Evolutionary conservation across 1,140 invertebrate species (phyloP).

Genomic region (Aphelinus certus): DNA sequence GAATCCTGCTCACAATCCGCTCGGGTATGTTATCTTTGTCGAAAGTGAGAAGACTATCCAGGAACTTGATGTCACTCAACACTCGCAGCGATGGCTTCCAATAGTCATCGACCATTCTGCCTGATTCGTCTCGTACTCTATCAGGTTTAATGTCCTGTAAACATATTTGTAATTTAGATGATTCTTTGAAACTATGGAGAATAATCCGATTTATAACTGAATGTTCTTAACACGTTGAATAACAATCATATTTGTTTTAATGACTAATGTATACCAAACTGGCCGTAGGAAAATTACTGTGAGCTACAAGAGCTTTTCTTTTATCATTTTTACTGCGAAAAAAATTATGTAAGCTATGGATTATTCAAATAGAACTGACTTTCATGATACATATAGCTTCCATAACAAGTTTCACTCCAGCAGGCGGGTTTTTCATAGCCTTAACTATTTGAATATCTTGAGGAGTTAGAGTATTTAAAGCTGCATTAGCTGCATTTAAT

Average conservation of each 20-base stretch:
- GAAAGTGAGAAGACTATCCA: conserved; percentile 82
- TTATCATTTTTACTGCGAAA: background rate
- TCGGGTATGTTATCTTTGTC: conserved; percentile 92
- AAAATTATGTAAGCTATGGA: background rate
- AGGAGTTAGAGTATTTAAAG: conserved; percentile 90
- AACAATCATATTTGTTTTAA: background rate
- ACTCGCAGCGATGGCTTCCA: conserved; percentile 93
- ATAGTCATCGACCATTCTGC: conserved; percentile 82
- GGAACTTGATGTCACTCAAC: conserved; percentile 89
- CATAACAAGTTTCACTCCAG: conserved; percentile 93
- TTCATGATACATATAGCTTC: conserved; percentile 95
- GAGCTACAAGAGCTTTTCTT: too few relatives aligned
- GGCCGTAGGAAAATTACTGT: too few relatives aligned
- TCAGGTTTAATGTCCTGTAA: conserved; percentile 83
- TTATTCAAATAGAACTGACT: conserved; percentile 63
- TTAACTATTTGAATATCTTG: conserved; percentile 95
- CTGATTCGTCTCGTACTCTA: conserved; percentile 79
- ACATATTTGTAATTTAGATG: conserved; percentile 24
- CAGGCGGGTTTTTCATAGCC: conserved; percentile 96
- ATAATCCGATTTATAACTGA: too few relatives aligned
- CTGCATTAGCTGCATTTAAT: conserved; percentile 85
- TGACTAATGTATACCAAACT: background rate
- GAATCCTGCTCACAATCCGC: conserved; percentile 83
- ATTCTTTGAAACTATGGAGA: background rate
- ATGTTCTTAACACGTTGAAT: too few relatives aligned